These are phyloP conservation scores for Trichopria drosophilae DNA, from an alignment of 2,888 invertebrate species.

Conservation along the genomic window DNA sequence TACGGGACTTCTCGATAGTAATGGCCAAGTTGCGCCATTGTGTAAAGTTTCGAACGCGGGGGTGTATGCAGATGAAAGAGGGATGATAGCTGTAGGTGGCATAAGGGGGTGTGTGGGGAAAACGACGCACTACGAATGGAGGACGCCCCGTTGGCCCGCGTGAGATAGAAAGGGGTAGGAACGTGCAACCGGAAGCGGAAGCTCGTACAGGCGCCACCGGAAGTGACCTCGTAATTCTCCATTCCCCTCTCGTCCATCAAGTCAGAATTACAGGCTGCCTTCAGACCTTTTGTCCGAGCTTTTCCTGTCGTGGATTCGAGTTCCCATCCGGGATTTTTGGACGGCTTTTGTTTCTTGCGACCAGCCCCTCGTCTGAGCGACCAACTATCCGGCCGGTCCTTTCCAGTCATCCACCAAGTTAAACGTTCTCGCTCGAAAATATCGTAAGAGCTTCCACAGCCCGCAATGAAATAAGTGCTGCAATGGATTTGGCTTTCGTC, in stretches of 20 bases:
- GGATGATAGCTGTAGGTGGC: no score
- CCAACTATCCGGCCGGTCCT: no score
- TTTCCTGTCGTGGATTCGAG: conserved; percentile 53
- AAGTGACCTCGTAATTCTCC: conserved; percentile 59
- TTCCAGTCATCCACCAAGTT: no score
- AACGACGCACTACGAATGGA: no score
- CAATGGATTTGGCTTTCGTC: no score
- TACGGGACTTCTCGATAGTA: conserved; percentile 42
- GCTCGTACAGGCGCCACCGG: conserved; percentile 58
- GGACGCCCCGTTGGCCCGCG: conserved; percentile 33
- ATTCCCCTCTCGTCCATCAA: conserved; percentile 51
- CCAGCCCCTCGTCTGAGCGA: no score
- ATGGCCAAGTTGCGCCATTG: conserved; percentile 54
- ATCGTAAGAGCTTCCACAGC: no score
- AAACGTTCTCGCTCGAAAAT: no score
- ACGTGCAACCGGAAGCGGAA: conserved; percentile 56
- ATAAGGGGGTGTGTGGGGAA: conserved; percentile 16
- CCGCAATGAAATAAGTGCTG: no score
- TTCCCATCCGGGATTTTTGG: conserved; percentile 44
- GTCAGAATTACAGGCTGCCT: conserved; percentile 56
- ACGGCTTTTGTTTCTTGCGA: conserved; percentile 26
- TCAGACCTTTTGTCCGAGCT: conserved; percentile 57
- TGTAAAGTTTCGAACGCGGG: conserved; percentile 47
- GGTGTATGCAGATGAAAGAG: no score
- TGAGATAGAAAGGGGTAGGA: conserved; percentile 39